phyloP scores from a whole-genome alignment of 2,888 invertebrate species.

The Lithodes maja region DNA sequence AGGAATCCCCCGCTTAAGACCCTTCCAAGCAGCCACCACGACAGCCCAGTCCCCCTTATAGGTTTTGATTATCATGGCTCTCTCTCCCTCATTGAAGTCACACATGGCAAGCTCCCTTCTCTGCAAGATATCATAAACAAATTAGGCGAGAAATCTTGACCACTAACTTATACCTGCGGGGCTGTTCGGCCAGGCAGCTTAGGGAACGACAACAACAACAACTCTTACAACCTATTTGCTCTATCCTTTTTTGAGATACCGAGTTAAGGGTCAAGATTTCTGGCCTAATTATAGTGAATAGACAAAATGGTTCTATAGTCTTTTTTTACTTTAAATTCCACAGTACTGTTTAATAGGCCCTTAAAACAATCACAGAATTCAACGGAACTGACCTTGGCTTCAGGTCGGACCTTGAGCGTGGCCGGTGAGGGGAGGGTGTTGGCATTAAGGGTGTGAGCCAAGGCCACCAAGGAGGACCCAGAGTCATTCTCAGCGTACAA shows the following conservation, averaged over 20 bases:
- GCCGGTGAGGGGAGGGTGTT: constrained; percentile 68
- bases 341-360: not conserved
- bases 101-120: constrained; percentile 51
- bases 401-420: constrained; percentile 43
- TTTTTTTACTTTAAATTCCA: not conserved
- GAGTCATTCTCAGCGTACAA: constrained; percentile 40
- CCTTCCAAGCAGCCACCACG: constrained; percentile 63
- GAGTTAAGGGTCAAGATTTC: too few relatives aligned
- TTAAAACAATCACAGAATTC: not conserved
- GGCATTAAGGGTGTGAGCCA: constrained; percentile 69
- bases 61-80: constrained; percentile 69
- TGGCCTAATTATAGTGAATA: too few relatives aligned
- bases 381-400: not conserved
- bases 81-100: constrained; percentile 56
- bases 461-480: constrained; percentile 46
- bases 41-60: constrained; percentile 68
- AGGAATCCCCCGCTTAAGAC: constrained; percentile 57
- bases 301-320: too few relatives aligned
- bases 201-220: too few relatives aligned
- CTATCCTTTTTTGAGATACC: too few relatives aligned
- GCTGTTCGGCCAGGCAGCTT: too few relatives aligned
- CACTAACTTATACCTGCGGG: too few relatives aligned
- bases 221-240: too few relatives aligned
- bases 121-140: constrained; percentile 19
- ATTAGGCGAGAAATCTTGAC: not conserved